A percentile compares a stretch with the other conserved stretches of the same genome.
phyloP scores from a whole-genome alignment of 2,113 vertebrate genomes.

The Halcyon senegalensis region DNA sequence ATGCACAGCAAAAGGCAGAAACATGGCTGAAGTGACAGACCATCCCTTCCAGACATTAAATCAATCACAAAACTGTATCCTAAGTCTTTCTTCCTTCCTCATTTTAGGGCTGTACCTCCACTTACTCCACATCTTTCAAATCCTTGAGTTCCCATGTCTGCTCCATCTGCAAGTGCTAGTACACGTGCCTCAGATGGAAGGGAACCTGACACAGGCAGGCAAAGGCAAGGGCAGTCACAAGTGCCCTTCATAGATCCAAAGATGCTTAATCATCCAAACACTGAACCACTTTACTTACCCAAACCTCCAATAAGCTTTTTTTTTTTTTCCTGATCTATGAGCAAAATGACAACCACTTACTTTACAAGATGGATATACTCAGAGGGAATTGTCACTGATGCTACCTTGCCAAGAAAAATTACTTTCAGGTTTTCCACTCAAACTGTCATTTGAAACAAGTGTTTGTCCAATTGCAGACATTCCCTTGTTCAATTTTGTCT shows the following conservation, averaged over 20 bases:
- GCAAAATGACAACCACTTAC: constrained; percentile 43
- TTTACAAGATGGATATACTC: constrained; percentile 33
- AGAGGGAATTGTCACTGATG: not conserved
- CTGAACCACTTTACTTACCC: not conserved
- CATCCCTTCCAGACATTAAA: not conserved
- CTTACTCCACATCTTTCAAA: not conserved
- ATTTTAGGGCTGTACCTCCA: not conserved
- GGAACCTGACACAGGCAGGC: not conserved
- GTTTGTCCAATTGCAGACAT: not conserved
- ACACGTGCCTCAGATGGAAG: not conserved
- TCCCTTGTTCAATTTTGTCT: not conserved
- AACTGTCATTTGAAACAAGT: not conserved
- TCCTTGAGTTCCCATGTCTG: not conserved
- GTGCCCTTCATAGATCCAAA: constrained; percentile 7
- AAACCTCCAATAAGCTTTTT: not conserved
- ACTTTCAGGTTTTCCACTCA: not conserved
- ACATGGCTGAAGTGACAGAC: not conserved
- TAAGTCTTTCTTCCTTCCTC: not conserved
- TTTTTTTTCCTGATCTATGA: not conserved
- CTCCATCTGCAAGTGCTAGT: not conserved
- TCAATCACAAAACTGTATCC: not conserved
- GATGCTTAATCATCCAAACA: not conserved
- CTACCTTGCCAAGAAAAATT: constrained; percentile 15
- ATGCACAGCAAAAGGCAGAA: not conserved
- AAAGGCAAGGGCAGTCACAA: not conserved